Conservation (phyloP, 2,113 vertebrate species). For the Bubo bubo region DNA sequence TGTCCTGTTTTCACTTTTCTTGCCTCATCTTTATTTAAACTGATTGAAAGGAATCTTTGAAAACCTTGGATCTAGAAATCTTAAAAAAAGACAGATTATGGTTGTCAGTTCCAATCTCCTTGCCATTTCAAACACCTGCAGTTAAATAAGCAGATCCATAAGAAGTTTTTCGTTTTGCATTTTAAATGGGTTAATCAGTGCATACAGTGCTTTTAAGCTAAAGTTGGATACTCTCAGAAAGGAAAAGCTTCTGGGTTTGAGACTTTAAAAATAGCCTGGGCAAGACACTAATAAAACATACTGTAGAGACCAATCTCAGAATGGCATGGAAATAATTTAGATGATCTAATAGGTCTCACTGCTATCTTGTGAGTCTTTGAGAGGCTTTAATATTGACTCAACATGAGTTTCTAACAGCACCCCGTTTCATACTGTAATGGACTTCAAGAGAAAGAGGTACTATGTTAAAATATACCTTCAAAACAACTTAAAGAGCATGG, state of each 20-base stretch:
- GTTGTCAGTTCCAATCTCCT: background rate
- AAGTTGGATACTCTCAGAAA: constrained; percentile 51
- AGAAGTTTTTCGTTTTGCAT: background rate
- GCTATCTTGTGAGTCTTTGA: background rate
- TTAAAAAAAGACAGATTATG: background rate
- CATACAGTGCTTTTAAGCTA: constrained; percentile 7
- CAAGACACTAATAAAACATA: constrained; percentile 37
- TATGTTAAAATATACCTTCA: background rate
- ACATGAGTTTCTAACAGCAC: background rate
- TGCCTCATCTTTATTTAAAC: background rate
- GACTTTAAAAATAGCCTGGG: constrained; percentile 52
- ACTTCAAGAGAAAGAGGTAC: background rate
- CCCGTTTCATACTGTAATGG: background rate
- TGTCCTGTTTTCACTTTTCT: background rate
- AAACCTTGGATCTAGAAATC: background rate
- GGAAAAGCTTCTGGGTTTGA: constrained; percentile 48
- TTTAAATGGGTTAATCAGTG: constrained; percentile 13
- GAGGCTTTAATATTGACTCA: background rate
- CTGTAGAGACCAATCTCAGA: constrained; percentile 23
- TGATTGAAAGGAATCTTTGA: background rate
- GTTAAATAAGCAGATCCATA: background rate
- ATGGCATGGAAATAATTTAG: constrained; percentile 56
- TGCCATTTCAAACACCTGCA: background rate
- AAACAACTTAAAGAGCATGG: background rate
- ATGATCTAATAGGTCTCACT: constrained; percentile 53